Conservation (phyloP, 2,797 vertebrate species). For the Astyanax mexicanus region DNA sequence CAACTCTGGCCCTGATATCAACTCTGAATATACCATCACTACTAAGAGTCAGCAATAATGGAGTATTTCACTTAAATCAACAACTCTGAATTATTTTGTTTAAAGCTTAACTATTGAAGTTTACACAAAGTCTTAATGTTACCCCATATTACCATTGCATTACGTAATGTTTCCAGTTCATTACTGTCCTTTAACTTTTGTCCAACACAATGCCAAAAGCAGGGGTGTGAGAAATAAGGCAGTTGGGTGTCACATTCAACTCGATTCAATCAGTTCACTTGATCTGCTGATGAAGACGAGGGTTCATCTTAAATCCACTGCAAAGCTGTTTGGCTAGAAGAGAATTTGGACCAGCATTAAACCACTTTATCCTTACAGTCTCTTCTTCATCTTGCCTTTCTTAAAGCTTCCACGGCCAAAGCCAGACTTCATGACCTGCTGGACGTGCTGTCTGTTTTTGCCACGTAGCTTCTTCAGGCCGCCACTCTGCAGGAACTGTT, state of each 20-base stretch:
- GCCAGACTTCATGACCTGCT: conserved; percentile 85
- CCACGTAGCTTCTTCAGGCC: conserved; percentile 83
- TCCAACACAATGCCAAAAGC: neutral
- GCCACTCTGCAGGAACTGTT: conserved; percentile 89
- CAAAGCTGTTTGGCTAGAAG: neutral
- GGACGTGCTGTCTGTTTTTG: conserved; percentile 76
- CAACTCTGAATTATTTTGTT: too few relatives aligned
- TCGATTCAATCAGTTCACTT: neutral
- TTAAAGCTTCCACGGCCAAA: conserved; percentile 82
- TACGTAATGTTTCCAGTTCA: neutral
- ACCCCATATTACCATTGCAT: neutral
- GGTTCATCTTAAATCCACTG: neutral
- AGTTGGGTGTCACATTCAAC: too few relatives aligned
- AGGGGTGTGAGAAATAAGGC: neutral
- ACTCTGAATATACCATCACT: too few relatives aligned
- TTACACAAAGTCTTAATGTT: too few relatives aligned
- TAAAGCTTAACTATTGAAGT: too few relatives aligned
- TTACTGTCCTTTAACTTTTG: neutral
- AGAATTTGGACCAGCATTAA: neutral
- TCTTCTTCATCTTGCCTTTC: conserved; percentile 90
- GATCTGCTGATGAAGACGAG: neutral
- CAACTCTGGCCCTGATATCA: too few relatives aligned
- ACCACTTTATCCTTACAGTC: conserved; percentile 71
- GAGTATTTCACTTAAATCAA: too few relatives aligned
- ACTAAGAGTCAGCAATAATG: too few relatives aligned